Base-by-base conservation (phyloP, 1,140 invertebrate species). In the Drosophila melanica region DNA sequence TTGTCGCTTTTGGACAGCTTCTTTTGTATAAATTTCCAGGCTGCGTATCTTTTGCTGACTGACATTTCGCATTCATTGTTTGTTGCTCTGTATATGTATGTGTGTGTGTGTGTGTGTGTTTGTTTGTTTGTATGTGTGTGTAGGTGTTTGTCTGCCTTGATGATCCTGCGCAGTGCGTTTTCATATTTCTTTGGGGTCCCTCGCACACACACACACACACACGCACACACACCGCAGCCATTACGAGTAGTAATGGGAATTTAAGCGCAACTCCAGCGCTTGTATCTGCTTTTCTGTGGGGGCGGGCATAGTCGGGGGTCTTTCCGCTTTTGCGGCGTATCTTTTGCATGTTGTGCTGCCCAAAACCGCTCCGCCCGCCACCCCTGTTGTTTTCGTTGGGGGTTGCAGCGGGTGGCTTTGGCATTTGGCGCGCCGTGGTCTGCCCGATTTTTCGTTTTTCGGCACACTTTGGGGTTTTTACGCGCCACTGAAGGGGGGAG, bases 211-310 rank as follows among this genome's bases (percentile, higher is more conserved):
- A 55, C 30, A 45, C 48, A 50, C 67, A 44, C 51, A 60, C 72
- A 55, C 30, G 41, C 72, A 65, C 60, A 41, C 48, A 45, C 30
- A 64, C 74, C 80, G 73, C 82, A 87, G 79, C 82, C 82, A 87
- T 87, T 87, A 87, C 86, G 82, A 68, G 60, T 80, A 81, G 84
- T 87, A 87, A 87, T 87, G 82, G 84, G 82, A 87, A 89, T 87
- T 87, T 87, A 87, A 87, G 84, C 76, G 76, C 84, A 82, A 69
- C 81, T 85, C 65, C 75, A 70, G 84, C 79, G 70, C 63, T 67
- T 86, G 78, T 86, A 57, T 86, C 62, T 65, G 65, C 65, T 63
- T 48, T 62, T 72, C 54, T 57, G n/a, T 16, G 51, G 66, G 45
- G 9, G 60, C 14, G 41, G 39, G 30, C 30, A 9, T 59, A 39